Base-by-base conservation (phyloP, 2,113 vertebrate genomes). In the Gulo gulo region DNA sequence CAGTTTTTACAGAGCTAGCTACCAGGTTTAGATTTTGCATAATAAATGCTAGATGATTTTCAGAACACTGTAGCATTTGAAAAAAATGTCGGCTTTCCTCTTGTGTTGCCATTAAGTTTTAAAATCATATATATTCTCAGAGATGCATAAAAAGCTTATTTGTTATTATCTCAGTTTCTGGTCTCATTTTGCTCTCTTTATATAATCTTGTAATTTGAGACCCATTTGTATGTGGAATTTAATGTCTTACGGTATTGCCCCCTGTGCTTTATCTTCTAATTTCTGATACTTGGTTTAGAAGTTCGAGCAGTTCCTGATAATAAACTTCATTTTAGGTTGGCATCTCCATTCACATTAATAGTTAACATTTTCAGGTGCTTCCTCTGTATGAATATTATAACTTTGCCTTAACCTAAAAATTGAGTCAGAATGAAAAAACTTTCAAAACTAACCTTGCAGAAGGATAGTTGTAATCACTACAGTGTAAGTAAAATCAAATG, bases 401-500 rank as follows among this genome's bases (percentile, higher is more conserved):
- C 10, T 95, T 79, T 95, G 47, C 29, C 69, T 96, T 93, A 95
- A 24, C 2, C 16, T 84, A 39, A 7, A 76, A 57, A 15, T 84
- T 71, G 39, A 93, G 29, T 87, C 52, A 91, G 39, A 94, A 11
- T 76, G 57, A 91, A 79, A 45, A 91, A 94, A 39, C 15, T 82
- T 71, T 80, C 4, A 85, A 95, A 81, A 39, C 89, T 88, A 79
- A 83, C 6, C 45, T 79, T 95, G 1, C 88, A 20, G 73, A 91
- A 24, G 80, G 24, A 36, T 36, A 95, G 6, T 96, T 78, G 1
- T 24, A 78, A 87, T 97, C 34, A 93, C n/a, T 69, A 4, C 42
- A 80, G 12, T 91, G 7, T 80, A 55, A 79, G 24, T 97, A 76
- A 95, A 88, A 82, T 86, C 67, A 92, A 83, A 89, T 98, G 31